These are phyloP conservation scores for Bombus superbus DNA, from an alignment of 1,140 invertebrate species.

Conservation along the genomic window DNA sequence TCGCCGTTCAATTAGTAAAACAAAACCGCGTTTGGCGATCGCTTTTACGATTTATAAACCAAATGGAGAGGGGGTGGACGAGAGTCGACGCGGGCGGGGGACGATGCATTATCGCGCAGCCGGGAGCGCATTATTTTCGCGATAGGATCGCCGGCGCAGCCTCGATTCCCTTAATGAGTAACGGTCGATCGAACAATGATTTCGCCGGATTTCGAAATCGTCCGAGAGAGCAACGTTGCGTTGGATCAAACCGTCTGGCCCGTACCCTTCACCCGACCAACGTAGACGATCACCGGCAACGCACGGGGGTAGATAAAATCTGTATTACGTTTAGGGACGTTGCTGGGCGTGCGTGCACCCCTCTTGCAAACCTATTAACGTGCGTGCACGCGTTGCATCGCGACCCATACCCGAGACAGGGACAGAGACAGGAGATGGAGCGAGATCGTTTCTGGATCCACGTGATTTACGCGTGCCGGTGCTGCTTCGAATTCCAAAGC, in stretches of 20 bases:
- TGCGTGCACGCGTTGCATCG: slow-evolving; percentile 38
- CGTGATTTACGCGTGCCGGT: slow-evolving; percentile 58
- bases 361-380: slow-evolving; percentile 62
- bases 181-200: slow-evolving; percentile 57
- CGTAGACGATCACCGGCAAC: background rate
- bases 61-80: background rate
- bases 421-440: background rate
- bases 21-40: slow-evolving; percentile 9
- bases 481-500: slow-evolving; percentile 50
- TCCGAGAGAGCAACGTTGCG: slow-evolving; percentile 15
- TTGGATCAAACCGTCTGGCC: slow-evolving; percentile 58
- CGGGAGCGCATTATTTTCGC: slow-evolving; percentile 37
- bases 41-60: slow-evolving; percentile 42
- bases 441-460: slow-evolving; percentile 22
- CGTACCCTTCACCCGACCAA: background rate
- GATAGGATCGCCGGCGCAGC: slow-evolving; percentile 34
- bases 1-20: slow-evolving; percentile 34
- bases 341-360: slow-evolving; percentile 11
- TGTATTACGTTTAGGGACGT: slow-evolving; percentile 65
- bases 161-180: slow-evolving; percentile 56
- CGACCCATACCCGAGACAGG: background rate
- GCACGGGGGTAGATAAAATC: slow-evolving; percentile 61
- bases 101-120: slow-evolving; percentile 25
- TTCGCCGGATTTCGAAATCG: slow-evolving; percentile 50
- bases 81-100: background rate